phyloP scores from a whole-genome alignment of 1,140 invertebrate genomes.

The Lepidostoma basale region DNA sequence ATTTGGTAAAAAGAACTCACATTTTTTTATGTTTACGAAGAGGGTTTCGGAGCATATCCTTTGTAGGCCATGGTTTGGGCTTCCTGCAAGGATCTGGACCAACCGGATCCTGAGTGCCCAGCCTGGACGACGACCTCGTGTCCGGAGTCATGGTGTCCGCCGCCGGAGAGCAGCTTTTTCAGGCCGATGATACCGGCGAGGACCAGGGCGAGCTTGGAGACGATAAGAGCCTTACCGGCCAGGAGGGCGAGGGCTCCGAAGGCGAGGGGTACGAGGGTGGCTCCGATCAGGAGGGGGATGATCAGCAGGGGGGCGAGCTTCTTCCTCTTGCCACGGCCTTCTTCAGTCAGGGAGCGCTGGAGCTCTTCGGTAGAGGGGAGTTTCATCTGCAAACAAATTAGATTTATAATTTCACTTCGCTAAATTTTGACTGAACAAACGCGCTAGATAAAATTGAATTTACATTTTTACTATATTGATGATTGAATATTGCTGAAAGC shows the following conservation, averaged over 20 bases:
- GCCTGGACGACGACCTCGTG: slow-evolving; percentile 76
- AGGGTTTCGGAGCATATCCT: slow-evolving; percentile 60
- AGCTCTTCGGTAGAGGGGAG: slow-evolving; percentile 68
- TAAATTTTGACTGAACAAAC: slow-evolving; percentile 19
- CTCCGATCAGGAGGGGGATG: slow-evolving; percentile 77
- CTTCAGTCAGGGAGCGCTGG: slow-evolving; percentile 63
- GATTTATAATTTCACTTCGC: background rate
- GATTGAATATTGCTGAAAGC: too few relatives aligned
- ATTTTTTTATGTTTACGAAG: slow-evolving; percentile 32
- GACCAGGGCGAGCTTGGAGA: slow-evolving; percentile 80
- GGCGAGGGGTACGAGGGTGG: slow-evolving; percentile 78
- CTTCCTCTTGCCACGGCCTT: slow-evolving; percentile 72
- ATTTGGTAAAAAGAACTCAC: background rate
- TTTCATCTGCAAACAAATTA: slow-evolving; percentile 60
- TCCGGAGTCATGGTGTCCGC: slow-evolving; percentile 64
- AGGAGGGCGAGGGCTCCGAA: slow-evolving; percentile 78
- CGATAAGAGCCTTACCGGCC: slow-evolving; percentile 82
- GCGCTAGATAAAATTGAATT: too few relatives aligned
- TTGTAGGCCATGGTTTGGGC: slow-evolving; percentile 67
- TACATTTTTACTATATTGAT: too few relatives aligned
- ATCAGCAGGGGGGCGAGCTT: slow-evolving; percentile 73
- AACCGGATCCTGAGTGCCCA: slow-evolving; percentile 69
- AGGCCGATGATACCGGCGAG: slow-evolving; percentile 81
- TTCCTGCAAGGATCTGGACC: slow-evolving; percentile 72
- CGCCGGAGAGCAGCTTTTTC: slow-evolving; percentile 76